Evolutionary conservation across 2,888 invertebrate genomes (phyloP).

Genomic region (Ectemnius lituratus): DNA sequence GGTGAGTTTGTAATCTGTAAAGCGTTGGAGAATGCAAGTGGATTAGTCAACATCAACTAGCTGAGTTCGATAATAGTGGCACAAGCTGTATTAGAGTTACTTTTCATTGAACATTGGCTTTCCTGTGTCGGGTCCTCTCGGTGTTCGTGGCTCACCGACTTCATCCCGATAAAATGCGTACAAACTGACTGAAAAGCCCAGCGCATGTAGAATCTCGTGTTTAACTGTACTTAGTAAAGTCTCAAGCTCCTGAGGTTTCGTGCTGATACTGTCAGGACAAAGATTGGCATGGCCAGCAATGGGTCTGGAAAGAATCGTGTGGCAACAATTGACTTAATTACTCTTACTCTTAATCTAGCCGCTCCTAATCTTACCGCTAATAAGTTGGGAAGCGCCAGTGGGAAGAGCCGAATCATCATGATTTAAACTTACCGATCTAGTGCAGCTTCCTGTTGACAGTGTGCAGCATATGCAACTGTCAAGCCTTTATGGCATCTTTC

Average conservation of each 20-base stretch:
- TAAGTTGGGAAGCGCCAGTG: too few species aligned
- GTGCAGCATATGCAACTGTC: conserved; percentile 98
- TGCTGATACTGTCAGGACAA: conserved; percentile 96
- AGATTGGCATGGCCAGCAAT: conserved; percentile 99
- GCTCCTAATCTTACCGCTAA: too few species aligned
- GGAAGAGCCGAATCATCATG: too few species aligned
- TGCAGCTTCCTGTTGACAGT: conserved; percentile 97
- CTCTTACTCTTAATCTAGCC: neutral
- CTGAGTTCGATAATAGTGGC: conserved; percentile 27
- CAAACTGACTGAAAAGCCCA: conserved; percentile 97
- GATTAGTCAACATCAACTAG: conserved; percentile 14
- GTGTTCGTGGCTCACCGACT: conserved; percentile 92
- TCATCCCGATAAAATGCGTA: conserved; percentile 97
- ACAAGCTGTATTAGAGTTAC: conserved; percentile 79
- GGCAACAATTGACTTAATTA: neutral
- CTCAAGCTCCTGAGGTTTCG: conserved; percentile 93
- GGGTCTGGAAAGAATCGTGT: conserved; percentile 82
- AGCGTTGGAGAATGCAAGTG: conserved; percentile 17
- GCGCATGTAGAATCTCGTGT: conserved; percentile 98
- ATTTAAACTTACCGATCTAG: conserved; percentile 85
- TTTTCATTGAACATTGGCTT: conserved; percentile 93
- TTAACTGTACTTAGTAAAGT: conserved; percentile 97
- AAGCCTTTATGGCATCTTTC: conserved; percentile 93
- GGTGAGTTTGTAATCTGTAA: conserved; percentile 90
- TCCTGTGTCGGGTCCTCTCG: conserved; percentile 88